phyloP scores from a whole-genome alignment of 2,113 vertebrate species.

The Crotalus helleri region DNA sequence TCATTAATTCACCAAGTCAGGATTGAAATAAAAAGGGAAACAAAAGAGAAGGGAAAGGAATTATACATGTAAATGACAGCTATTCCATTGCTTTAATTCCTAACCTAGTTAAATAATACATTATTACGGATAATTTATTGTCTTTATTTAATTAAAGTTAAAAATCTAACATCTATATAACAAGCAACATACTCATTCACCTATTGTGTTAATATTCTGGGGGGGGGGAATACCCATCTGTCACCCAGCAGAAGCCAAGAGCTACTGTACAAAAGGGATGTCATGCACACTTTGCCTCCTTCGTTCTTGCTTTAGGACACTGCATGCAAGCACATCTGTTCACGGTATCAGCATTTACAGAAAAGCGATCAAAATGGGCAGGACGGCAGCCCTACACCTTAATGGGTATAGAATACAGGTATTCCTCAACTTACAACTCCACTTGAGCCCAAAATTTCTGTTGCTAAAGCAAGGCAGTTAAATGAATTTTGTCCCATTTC shows the following conservation, averaged over 20 bases:
- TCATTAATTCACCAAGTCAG: neutral
- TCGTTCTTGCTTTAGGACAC: neutral
- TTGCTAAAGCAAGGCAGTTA: neutral
- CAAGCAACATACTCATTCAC: neutral
- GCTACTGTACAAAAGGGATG: neutral
- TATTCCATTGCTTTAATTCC: neutral
- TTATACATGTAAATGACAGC: neutral
- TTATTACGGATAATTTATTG: neutral
- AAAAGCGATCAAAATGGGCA: neutral
- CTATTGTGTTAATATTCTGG: neutral
- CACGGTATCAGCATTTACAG: neutral
- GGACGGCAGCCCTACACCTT: neutral
- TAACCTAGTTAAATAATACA: neutral
- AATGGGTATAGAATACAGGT: neutral
- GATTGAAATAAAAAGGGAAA: neutral
- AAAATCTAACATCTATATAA: neutral
- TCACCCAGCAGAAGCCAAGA: neutral
- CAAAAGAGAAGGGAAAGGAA: neutral
- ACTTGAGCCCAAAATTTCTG: neutral
- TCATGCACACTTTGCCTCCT: neutral
- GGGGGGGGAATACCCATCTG: neutral
- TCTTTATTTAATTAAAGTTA: neutral
- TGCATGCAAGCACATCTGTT: neutral
- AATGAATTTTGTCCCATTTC: neutral
- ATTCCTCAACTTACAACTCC: neutral